phyloP scores from a whole-genome alignment of 2,888 invertebrate species.

The Apamea anceps region DNA sequence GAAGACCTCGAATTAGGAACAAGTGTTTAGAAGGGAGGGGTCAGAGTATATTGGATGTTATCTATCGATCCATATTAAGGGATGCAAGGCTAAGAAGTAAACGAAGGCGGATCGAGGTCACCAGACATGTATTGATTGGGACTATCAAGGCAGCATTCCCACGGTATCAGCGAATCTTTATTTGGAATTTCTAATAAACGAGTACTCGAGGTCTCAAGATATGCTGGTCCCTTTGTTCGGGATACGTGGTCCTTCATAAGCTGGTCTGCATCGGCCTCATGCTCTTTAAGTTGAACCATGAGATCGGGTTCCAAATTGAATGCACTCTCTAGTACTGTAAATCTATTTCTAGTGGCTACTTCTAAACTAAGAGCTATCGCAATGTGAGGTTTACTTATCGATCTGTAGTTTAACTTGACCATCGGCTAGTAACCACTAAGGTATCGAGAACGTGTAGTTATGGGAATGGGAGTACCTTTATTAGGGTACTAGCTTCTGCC shows the following conservation, averaged over 20 bases:
- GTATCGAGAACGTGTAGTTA: background rate
- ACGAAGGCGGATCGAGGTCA: slow-evolving; percentile 65
- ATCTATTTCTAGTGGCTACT: slow-evolving; percentile 37
- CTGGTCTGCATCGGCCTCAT: slow-evolving; percentile 41
- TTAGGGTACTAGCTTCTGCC: too few species aligned
- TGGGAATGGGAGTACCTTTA: background rate
- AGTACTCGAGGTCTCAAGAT: slow-evolving; percentile 43
- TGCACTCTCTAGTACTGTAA: slow-evolving; percentile 52
- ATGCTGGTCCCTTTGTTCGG: slow-evolving; percentile 18
- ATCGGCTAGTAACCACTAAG: background rate
- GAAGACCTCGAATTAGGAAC: slow-evolving; percentile 63
- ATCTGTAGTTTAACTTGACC: slow-evolving; percentile 5
- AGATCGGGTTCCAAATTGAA: slow-evolving; percentile 53
- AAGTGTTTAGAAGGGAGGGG: slow-evolving; percentile 58
- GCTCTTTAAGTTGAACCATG: slow-evolving; percentile 42
- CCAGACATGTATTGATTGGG: slow-evolving; percentile 61
- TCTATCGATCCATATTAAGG: slow-evolving; percentile 75
- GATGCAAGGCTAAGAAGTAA: slow-evolving; percentile 75
- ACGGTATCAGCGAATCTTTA: slow-evolving; percentile 69
- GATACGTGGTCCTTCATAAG: slow-evolving; percentile 23
- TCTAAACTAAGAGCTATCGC: slow-evolving; percentile 12
- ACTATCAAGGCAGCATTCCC: slow-evolving; percentile 68
- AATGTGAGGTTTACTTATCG: slow-evolving; percentile 26
- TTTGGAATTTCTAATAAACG: slow-evolving; percentile 68
- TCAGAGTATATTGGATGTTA: slow-evolving; percentile 63